Base-by-base conservation (phyloP, 2,797 vertebrate genomes). In the Cercopithecus hamlyni region DNA sequence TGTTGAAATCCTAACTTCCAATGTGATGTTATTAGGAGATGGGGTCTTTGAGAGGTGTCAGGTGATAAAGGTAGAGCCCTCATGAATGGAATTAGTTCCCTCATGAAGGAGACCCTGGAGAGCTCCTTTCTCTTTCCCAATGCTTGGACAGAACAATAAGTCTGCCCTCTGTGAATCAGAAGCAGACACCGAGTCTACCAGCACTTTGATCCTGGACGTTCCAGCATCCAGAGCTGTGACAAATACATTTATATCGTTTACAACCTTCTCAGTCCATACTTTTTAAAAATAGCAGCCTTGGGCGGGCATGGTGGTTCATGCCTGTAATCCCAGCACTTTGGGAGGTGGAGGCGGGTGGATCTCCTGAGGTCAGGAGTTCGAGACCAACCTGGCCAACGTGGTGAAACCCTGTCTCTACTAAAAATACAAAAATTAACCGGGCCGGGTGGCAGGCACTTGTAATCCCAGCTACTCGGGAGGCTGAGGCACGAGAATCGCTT, bases 311-410 rank as follows among this genome's bases (percentile, higher is more conserved):
- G 50, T 50, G 50, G 15, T 15, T 50, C 50, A 0, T 0, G 15
- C 50, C 50, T 50, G 15, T 50, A 50, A 50, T 50, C 50, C 50
- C 15, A 50, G 48, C 48, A 50, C 48, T 50, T 50, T 50, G 48
- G 48, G 48, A 50, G 48, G 48, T 0, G 0, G 48, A 50, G 48
- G 0, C 15, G 15, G 48, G 48, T 1, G 0, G 15, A 50, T 50
- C 48, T 5, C 48, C 48, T 50, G 48, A 50, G 4, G 48, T 50
- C 48, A 50, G 48, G 48, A 50, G 48, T 50, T 50, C 4, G 15
- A 50, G 15, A 50, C 48, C 48, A 50, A 15, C 15, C 48, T 50
- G 48, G 48, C 48, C 48, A 50, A 50, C 15, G 0, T 50, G 48
- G 48, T 50, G 48, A 50, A 50, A 50, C 48, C 48, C 15, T 1